Conservation (phyloP, 2,113 vertebrate species). For the Microcebus griseorufus region DNA sequence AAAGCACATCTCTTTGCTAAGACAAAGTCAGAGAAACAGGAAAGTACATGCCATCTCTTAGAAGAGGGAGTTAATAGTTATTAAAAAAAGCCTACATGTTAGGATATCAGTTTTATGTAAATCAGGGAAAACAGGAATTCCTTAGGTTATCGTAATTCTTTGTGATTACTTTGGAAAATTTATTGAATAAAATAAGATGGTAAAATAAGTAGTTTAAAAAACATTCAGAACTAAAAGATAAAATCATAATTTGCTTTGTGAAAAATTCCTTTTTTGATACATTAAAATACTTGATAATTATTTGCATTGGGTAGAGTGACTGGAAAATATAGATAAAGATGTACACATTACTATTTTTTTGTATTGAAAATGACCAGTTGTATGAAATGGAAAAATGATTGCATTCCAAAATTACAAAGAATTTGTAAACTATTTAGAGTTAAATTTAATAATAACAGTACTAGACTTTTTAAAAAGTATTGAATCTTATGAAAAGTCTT, state of each 20-base stretch:
- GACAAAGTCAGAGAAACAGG: not conserved
- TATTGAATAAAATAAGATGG: not conserved
- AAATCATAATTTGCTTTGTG: not conserved
- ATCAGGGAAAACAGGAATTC: not conserved
- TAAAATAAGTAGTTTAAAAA: not conserved
- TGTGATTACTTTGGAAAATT: not conserved
- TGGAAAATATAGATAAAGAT: not conserved
- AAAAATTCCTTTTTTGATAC: not conserved
- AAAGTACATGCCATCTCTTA: not conserved
- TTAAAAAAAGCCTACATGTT: not conserved
- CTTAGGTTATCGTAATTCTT: not conserved
- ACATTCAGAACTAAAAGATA: not conserved
- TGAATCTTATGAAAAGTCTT: not conserved
- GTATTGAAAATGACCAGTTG: not conserved
- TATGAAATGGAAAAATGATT: not conserved
- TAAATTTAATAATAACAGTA: not conserved
- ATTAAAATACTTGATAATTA: not conserved
- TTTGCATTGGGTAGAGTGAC: not conserved
- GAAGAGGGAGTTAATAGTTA: not conserved
- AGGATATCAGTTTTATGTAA: not conserved
- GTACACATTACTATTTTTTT: not conserved
- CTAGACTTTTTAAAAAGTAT: not conserved
- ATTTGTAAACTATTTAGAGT: not conserved
- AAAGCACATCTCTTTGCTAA: not conserved
- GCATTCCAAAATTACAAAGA: not conserved